Base-by-base conservation (phyloP, 2,888 invertebrate species). In the Nasonia oneida region DNA sequence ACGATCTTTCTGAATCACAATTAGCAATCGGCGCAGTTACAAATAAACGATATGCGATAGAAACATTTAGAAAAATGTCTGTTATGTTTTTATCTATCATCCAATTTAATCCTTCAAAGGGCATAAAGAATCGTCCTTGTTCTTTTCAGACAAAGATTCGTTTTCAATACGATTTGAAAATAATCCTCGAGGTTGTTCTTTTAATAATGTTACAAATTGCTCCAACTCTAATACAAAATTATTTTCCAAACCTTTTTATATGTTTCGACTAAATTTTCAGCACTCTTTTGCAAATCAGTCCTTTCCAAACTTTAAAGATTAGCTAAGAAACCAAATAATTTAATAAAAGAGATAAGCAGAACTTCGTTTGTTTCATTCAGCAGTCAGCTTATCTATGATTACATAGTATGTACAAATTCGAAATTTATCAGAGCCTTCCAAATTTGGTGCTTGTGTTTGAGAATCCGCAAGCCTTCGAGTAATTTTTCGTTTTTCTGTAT, bases 31-130 rank as follows among this genome's bases (percentile, higher is more conserved):
- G 74, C 23, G 61, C 74, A 6, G 74, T 81, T 15, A 81, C 12
- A 42, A 82, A 47, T 29, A 82, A 47, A 64, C 67, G 37, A 47
- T 75, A 82, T 12, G 82, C 75, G 14, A 82, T 75, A 47, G 33
- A 82, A 42, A 82, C 33, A 75, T 82, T 82, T 82, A 67, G 67
- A 75, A 82, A 82, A 33, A 82, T 33, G 39, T 74, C 47, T 14
- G 64, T 47, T 15, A 75, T 67, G 2, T 75, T 29, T 42, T 18
- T 3, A 50, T 75, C 47, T 29, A 33, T 29, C 64, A 75, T 75
- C 75, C 74, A 74, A 42, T 82, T 82, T n/a, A 75, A 67, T 75
- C 33, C 1, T 64, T 64, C 18, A 75, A 50, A 1, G 70, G 74
- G n/a, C 14, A 23, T 18, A 57, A 15, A 3, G n/a, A 42, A 14